Evolutionary conservation across 37 sponge, comb jelly and placozoan genomes (phyloP), one percentile per base, ranked within the genome.

Genomic region (Beroe ovata): DNA sequence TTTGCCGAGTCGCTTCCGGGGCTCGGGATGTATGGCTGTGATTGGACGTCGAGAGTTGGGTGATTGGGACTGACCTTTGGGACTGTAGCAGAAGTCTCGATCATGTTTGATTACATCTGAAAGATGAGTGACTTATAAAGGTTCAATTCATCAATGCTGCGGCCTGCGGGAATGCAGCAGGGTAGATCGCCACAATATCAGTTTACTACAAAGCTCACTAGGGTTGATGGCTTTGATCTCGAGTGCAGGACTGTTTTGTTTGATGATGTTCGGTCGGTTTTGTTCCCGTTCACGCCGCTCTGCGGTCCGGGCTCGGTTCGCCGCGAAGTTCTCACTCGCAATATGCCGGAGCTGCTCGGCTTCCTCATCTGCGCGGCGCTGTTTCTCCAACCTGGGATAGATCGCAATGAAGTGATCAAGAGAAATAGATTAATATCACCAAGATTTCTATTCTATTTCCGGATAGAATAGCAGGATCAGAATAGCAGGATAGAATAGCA

Each of bases 151-250:
- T n/a, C n/a, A n/a, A n/a, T n/a, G n/a, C n/a, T n/a, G n/a, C n/a
- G n/a, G n/a, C n/a, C n/a, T n/a, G n/a, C n/a, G n/a, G n/a, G n/a
- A n/a, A n/a, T n/a, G n/a, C n/a, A n/a, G n/a, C n/a, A n/a, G n/a
- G n/a, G n/a, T n/a, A n/a, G n/a, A n/a, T n/a, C n/a, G n/a, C n/a
- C n/a, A n/a, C n/a, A n/a, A n/a, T n/a, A n/a, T n/a, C n/a, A n/a
- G n/a, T n/a, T n/a, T n/a, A 58, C 59, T 19, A 58, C 16, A 4
- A 21, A 29, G 26, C 71, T 77, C 23, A 77, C 84, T 42, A 26
- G 84, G 84, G n/a, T 77, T 77, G 26, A 77, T 77, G 23, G 54
- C 84, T 35, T 77, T 77, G 22, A 77, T 77, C 47, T 77, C 84
- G 84, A 77, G 84, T 6, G 84, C 26, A 40, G 84, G 84, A n/a